Evolutionary conservation across 1,140 invertebrate genomes (phyloP).

Genomic region (Monochamus saltuarius): DNA sequence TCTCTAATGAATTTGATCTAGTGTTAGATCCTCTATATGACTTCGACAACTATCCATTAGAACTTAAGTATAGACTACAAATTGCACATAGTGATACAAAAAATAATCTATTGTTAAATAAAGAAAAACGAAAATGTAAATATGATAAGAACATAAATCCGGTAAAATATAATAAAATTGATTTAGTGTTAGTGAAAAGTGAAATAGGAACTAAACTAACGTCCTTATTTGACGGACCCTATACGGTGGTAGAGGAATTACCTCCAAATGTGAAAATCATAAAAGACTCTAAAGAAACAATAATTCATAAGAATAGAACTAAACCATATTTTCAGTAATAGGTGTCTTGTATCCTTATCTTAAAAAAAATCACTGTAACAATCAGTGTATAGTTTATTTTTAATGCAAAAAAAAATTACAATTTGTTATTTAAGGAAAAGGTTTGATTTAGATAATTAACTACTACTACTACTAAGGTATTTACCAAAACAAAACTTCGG

Average conservation of each 20-base stretch:
- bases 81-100: slow-evolving; percentile 17
- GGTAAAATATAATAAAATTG: slow-evolving; percentile 15
- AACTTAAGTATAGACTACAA: slow-evolving; percentile 28
- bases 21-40: slow-evolving; percentile 22
- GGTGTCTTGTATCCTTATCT: no score
- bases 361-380: no score
- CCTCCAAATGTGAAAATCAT: slow-evolving; percentile 13
- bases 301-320: slow-evolving; percentile 3
- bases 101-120: slow-evolving; percentile 20
- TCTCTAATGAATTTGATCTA: slow-evolving; percentile 13
- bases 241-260: neutral
- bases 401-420: no score
- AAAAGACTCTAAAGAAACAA: slow-evolving; percentile 14
- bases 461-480: no score
- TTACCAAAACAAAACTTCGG: no score
- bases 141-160: slow-evolving; percentile 7
- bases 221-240: slow-evolving; percentile 22
- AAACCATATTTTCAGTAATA: neutral
- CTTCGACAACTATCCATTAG: slow-evolving; percentile 26
- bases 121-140: slow-evolving; percentile 16
- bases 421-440: no score
- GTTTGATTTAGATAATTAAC: no score
- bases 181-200: slow-evolving; percentile 20
- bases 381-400: no score
- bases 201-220: slow-evolving; percentile 12